Conservation (phyloP, 2,888 invertebrate genomes). For the Suillia variegata region DNA sequence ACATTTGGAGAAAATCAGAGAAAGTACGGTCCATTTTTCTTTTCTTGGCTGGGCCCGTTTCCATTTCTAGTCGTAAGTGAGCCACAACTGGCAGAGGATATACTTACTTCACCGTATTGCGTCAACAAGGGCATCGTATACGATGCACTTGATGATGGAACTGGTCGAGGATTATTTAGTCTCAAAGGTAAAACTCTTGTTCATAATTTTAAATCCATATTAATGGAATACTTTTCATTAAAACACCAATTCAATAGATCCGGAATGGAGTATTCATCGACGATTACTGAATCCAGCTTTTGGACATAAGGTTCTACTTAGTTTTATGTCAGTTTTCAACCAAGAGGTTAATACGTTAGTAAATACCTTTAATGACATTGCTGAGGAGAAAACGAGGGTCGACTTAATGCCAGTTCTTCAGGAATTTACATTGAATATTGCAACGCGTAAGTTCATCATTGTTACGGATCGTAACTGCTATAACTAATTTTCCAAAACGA, state of each 20-base stretch:
- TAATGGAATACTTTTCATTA: too few species aligned
- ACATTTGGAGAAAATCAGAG: constrained; percentile 11
- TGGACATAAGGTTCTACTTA: constrained; percentile 33
- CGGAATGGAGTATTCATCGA: constrained; percentile 34
- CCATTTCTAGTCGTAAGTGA: constrained; percentile 32
- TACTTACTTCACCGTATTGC: constrained; percentile 27
- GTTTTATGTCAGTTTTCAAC: constrained; percentile 38
- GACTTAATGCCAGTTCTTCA: constrained; percentile 46
- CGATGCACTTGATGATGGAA: constrained; percentile 17
- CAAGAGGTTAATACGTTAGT: constrained; percentile 39
- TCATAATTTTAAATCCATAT: too few species aligned
- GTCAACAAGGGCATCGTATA: constrained; percentile 12
- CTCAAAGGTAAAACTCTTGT: neutral
- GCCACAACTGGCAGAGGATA: constrained; percentile 29
- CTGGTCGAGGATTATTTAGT: constrained; percentile 11
- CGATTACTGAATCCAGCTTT: constrained; percentile 38
- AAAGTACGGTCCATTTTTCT: constrained; percentile 7
- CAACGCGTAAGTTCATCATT: constrained; percentile 45
- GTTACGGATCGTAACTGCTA: neutral
- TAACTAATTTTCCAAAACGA: too few species aligned
- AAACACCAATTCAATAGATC: constrained; percentile 38
- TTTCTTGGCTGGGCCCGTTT: constrained; percentile 27
- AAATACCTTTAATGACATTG: constrained; percentile 29
- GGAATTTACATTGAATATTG: constrained; percentile 45
- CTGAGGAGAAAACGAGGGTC: constrained; percentile 35